Evolutionary conservation across 2,797 vertebrate species (phyloP).

Genomic region (Darevskia mixta): DNA sequence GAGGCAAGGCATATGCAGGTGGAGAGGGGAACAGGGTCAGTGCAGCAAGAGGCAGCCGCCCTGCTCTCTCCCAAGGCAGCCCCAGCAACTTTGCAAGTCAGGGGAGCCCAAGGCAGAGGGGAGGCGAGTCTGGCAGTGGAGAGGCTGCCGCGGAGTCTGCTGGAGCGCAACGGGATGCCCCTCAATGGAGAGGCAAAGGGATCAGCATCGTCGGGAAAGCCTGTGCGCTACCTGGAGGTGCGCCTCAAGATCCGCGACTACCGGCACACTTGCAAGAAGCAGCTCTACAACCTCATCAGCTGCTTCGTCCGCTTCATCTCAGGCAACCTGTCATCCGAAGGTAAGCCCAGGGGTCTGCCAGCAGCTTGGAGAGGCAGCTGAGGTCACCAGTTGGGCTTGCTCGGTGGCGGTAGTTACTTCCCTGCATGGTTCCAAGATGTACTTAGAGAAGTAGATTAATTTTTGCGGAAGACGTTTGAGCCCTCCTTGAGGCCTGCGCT

Average conservation of each 20-base stretch:
- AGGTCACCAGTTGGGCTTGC: too few relatives aligned
- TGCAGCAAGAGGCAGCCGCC: not conserved
- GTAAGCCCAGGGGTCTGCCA: conserved; percentile 7
- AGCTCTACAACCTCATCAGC: conserved; percentile 57
- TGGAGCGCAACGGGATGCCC: not conserved
- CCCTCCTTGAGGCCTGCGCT: too few relatives aligned
- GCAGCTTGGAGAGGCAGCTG: too few relatives aligned
- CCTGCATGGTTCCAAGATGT: too few relatives aligned
- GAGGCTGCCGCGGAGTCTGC: accelerated
- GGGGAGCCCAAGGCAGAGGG: not conserved
- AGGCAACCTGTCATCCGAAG: conserved; percentile 62
- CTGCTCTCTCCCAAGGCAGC: not conserved
- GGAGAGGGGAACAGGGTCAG: conserved; percentile 13
- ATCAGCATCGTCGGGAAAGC: accelerated
- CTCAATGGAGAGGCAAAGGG: not conserved
- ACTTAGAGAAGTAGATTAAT: too few relatives aligned
- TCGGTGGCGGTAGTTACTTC: accelerated
- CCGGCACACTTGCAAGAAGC: conserved; percentile 54
- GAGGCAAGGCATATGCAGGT: not conserved
- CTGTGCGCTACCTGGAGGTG: conserved; percentile 14
- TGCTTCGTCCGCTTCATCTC: conserved; percentile 67
- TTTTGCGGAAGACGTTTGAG: too few relatives aligned
- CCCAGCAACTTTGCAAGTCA: not conserved
- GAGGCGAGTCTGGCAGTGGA: not conserved
- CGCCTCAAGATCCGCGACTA: conserved; percentile 38